Evolutionary conservation across 2,888 invertebrate species (phyloP), one percentile per base, ranked within the genome.

Genomic region (Drosophila rubida): DNA sequence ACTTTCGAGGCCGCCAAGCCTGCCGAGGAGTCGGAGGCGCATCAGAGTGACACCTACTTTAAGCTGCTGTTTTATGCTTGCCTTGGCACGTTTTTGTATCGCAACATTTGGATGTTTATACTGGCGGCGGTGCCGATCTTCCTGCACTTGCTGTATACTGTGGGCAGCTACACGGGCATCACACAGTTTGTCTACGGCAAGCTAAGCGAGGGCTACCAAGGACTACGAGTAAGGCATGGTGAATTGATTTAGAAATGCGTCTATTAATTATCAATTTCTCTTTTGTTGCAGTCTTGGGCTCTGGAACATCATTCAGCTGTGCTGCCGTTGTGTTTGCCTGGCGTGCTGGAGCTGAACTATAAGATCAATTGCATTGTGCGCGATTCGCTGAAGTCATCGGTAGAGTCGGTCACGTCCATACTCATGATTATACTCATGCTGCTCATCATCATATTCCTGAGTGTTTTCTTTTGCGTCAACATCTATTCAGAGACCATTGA

Each of bases 401-500:
- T 98, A 37, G 97, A 98, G 92, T 95, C 97, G 0, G 96, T 97
- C 2, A 96, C 97, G 5, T 96, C 96, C 48, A 95, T 96, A 75
- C 94, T 97, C 55, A 96, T 98, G 81, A 97, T 98, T 73, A 93
- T 96, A 51, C 94, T 96, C n/a, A 94, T 98, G 54, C 94, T 98
- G 55, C 90, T 97, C 25, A 95, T 97, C 79, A 94, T 96, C 14
- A 94, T 95, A 50, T 95, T 96, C 79, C 94, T 96, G 45, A 95
- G 96, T 27, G 94, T 98, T 69, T 97, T 98, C 91, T 91, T 91
- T 54, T 92, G 90, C 64, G 90, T 93, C 2, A 92, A 98, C 96
- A 96, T 98, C 85, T 98, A 99, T 91, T 96, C 96, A 0, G 99
- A 99, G 93, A 97, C 97, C 1, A 96, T 98, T 91, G 97, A 98